Evolutionary conservation across 1,140 invertebrate genomes (phyloP), one percentile per base, ranked within the genome.

Genomic region (Lordiphosa clarofinis): DNA sequence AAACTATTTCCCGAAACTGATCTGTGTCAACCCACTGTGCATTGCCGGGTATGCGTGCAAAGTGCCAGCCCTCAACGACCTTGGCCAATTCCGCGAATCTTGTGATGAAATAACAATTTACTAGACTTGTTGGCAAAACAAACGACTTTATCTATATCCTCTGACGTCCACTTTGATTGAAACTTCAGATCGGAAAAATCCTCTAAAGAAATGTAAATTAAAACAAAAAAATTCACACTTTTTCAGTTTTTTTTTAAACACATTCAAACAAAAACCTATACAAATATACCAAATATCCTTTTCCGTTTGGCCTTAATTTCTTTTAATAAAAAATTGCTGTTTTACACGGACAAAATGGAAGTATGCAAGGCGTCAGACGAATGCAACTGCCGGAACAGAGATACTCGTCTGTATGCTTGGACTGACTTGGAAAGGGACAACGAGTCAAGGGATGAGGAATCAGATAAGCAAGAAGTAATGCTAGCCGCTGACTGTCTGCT

Each of bases 81-180:
- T 86, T 84, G 70, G 59, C 56, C 53, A 13, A 79, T 86, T 86
- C 79, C 15, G 21, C 31, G 65, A 46, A 71, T 66, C 86, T 71
- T 59, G 73, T 73, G 64, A 28, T 58, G 56, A 73, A 73, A 79
- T 56, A 65, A 50, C 13, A 33, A 24, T 5, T 15, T 13, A 12
- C 36, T 31, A 11, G 38, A 60, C 64, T 63, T 53, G 52, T 47
- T 59, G 42, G 43, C 36, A 70, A 49, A 66, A 60, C 54, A 56
- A 60, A 56, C 38, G 48, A 67, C 53, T 66, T 56, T 61, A 56
- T 48, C 56, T 6, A 28, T 7, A 4, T 28, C 24, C 24, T 28
- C 42, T 8, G 21, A 10, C 59, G 61, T 59, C 5, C 9, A 19
- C 61, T 59, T 39, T 11, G 56, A 50, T 24, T 33, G 7, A 37